Percentiles rank a stretch among this genome's conserved stretches.
Evolutionary conservation across 23 tunicate species (phyloP).

Genomic region (Diplosoma virens): DNA sequence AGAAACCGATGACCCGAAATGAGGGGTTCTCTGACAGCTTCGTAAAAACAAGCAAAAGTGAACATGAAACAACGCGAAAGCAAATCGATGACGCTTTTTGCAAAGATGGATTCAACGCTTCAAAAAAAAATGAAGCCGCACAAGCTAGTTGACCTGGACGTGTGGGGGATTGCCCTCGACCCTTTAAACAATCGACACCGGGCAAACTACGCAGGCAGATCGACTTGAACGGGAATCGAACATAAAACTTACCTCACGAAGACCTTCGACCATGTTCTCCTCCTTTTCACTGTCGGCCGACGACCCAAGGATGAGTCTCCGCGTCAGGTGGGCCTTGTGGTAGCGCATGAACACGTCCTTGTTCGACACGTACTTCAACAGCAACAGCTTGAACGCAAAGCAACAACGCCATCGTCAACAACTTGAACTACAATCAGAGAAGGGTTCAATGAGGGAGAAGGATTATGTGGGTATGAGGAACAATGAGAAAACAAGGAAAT

Average conservation of each 20-base stretch:
- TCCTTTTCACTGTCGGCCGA: slow-evolving; percentile 85
- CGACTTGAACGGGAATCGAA: background rate
- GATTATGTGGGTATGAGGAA: no score
- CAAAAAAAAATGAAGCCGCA: no score
- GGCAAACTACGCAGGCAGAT: background rate
- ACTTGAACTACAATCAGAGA: no score
- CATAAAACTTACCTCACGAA: slow-evolving; percentile 53
- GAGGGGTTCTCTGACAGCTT: no score
- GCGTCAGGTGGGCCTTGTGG: slow-evolving; percentile 87
- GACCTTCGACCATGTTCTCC: slow-evolving; percentile 82
- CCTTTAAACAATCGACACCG: background rate
- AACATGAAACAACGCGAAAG: background rate
- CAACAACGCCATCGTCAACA: no score
- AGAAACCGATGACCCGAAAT: no score
- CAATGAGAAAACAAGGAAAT: no score
- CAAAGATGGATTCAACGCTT: no score
- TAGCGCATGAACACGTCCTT: slow-evolving; percentile 89
- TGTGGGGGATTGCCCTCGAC: no score
- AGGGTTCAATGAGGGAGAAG: no score
- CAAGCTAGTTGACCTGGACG: no score
- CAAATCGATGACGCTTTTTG: background rate
- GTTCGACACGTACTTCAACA: slow-evolving; percentile 80
- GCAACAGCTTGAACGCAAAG: slow-evolving; percentile 55
- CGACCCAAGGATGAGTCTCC: slow-evolving; percentile 77
- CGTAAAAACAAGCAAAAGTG: no score